Evolutionary conservation across 2,113 vertebrate genomes (phyloP).

Genomic region (Neodontobutis hainanensis): DNA sequence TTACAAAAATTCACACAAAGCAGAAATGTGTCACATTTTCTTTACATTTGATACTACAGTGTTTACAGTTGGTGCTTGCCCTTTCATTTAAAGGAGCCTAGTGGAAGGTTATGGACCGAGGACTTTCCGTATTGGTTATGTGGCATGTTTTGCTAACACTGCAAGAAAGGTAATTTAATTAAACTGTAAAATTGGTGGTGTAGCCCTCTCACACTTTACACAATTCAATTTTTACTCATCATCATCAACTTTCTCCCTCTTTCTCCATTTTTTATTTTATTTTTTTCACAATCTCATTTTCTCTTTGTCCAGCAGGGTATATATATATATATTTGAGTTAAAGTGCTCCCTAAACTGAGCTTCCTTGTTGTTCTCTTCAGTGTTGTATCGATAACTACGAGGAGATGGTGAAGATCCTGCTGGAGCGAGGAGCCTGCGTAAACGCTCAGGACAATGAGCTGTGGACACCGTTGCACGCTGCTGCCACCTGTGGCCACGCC

Average conservation of each 20-base stretch:
- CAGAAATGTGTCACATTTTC: not conserved
- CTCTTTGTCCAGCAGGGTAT: too few relatives aligned
- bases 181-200: not conserved
- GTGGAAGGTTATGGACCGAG: not conserved
- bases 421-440: conserved; percentile 88
- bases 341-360: not conserved
- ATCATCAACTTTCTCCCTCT: too few relatives aligned
- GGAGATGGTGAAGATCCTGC: conserved; percentile 92
- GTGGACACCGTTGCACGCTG: conserved; percentile 95
- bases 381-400: conserved; percentile 99
- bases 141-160: not conserved
- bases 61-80: not conserved
- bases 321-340: too few relatives aligned
- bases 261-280: too few relatives aligned
- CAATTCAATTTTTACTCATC: not conserved
- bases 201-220: not conserved
- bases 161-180: not conserved
- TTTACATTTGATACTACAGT: not conserved
- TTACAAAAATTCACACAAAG: too few relatives aligned
- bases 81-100: not conserved
- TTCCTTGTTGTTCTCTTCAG: conserved; percentile 61
- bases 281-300: too few relatives aligned
- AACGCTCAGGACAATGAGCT: conserved; percentile 96
- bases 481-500: conserved; percentile 93
- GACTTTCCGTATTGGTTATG: not conserved